A percentile compares a stretch with the other conserved stretches of the same genome.
phyloP scores from a whole-genome alignment of 2,888 invertebrate species.

The Drosophila suboccidentalis region DNA sequence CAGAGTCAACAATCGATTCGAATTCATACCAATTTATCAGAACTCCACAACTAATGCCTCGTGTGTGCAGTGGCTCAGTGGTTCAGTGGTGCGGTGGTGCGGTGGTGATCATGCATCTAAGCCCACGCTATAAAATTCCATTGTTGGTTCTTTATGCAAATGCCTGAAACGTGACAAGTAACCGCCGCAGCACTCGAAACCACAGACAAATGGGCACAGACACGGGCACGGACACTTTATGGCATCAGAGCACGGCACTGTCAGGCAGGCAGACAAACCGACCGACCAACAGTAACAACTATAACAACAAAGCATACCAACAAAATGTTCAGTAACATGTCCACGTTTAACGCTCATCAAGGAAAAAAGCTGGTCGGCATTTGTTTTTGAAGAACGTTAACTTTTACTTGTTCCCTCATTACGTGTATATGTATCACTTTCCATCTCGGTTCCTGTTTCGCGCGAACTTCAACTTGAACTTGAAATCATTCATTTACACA shows the following conservation, averaged over 20 bases:
- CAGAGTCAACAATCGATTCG: constrained; percentile 47
- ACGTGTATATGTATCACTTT: constrained; percentile 45
- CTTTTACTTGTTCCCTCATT: constrained; percentile 52
- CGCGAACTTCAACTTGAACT: constrained; percentile 75
- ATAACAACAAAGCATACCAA: constrained; percentile 13
- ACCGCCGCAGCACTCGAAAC: constrained; percentile 48
- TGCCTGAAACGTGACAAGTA: constrained; percentile 73
- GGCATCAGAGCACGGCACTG: constrained; percentile 58
- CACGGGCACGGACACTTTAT: constrained; percentile 53
- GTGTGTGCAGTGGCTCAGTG: constrained; percentile 8
- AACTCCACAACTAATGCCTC: constrained; percentile 20
- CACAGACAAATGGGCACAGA: constrained; percentile 38
- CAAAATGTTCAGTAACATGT: constrained; percentile 15
- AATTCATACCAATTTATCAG: constrained; percentile 50
- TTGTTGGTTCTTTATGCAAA: constrained; percentile 68
- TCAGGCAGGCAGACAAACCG: neutral
- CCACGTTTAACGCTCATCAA: constrained; percentile 33
- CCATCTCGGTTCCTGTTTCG: constrained; percentile 30
- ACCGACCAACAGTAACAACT: constrained; percentile 25
- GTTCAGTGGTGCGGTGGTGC: constrained; percentile 19
- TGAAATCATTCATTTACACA: constrained; percentile 63
- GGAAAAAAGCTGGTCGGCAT: constrained; percentile 20
- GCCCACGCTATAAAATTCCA: constrained; percentile 68
- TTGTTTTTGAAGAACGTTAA: constrained; percentile 39
- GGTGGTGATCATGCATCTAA: constrained; percentile 43